These are phyloP conservation scores for Nomada flava DNA, from an alignment of 2,888 invertebrate species.

Conservation along the genomic window DNA sequence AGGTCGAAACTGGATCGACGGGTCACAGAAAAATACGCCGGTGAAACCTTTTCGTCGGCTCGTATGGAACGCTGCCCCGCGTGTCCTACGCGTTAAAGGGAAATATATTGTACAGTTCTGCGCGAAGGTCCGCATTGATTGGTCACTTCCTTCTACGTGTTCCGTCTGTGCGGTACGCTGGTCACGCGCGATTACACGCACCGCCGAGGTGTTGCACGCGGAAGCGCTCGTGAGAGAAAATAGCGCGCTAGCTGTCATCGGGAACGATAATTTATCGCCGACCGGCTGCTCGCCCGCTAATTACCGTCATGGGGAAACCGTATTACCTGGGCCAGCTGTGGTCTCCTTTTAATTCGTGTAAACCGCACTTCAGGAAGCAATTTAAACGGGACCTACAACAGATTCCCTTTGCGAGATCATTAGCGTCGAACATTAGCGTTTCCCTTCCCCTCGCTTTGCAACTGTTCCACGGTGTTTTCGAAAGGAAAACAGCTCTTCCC, in stretches of 20 bases:
- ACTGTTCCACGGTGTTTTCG: too few relatives aligned
- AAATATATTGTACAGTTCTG: conserved; percentile 61
- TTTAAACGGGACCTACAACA: background rate
- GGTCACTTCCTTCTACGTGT: conserved; percentile 73
- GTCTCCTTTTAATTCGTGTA: background rate
- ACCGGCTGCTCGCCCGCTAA: conserved; percentile 19
- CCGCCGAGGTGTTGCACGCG: conserved; percentile 62
- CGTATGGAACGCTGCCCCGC: background rate
- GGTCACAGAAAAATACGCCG: too few relatives aligned
- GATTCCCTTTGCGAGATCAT: background rate
- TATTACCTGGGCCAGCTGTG: background rate
- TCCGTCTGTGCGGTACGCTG: conserved; percentile 51
- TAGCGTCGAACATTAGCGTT: background rate
- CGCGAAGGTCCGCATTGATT: conserved; percentile 73
- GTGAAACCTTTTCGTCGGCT: background rate
- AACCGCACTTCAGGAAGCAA: background rate
- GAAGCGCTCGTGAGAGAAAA: conserved; percentile 67
- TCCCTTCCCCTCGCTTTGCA: background rate
- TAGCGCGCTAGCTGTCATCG: conserved; percentile 54
- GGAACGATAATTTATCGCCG: conserved; percentile 62
- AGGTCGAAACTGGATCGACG: background rate
- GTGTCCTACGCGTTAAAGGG: conserved; percentile 51
- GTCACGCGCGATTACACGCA: conserved; percentile 51
- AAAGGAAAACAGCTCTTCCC: background rate
- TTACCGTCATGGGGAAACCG: conserved; percentile 22